phyloP scores from a whole-genome alignment of 2,113 vertebrate genomes.

The Corythoichthys intestinalis region DNA sequence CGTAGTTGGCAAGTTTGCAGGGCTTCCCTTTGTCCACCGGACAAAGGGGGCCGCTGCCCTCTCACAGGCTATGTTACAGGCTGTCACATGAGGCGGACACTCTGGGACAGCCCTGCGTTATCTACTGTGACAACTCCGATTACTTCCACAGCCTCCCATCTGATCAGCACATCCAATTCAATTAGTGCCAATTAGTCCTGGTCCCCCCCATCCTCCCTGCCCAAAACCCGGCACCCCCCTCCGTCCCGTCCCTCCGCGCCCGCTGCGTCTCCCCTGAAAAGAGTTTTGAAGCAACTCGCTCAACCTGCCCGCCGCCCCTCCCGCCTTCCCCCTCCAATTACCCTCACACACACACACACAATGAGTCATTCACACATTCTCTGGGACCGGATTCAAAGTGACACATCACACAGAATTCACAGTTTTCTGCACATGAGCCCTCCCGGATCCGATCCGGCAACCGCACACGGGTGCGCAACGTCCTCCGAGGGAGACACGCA shows the following conservation, averaged over 20 bases:
- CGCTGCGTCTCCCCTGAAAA: slow-evolving; percentile 38
- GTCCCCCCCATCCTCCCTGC: slow-evolving; percentile 21
- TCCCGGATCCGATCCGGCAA: slow-evolving; percentile 33
- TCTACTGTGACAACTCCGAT: slow-evolving; percentile 78
- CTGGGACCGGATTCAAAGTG: slow-evolving; percentile 63
- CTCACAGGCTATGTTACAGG: slow-evolving; percentile 78
- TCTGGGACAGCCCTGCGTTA: slow-evolving; percentile 68
- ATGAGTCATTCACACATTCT: slow-evolving; percentile 66
- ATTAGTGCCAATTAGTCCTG: slow-evolving; percentile 78
- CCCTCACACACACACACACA: slow-evolving; percentile 37
- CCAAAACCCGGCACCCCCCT: slow-evolving; percentile 3
- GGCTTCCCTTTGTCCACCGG: slow-evolving; percentile 57
- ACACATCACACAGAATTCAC: slow-evolving; percentile 52
- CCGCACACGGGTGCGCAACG: slow-evolving; percentile 1
- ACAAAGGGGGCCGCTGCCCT: slow-evolving; percentile 70
- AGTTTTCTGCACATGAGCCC: slow-evolving; percentile 45
- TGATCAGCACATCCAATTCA: slow-evolving; percentile 78
- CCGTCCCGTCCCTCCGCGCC: slow-evolving; percentile 26
- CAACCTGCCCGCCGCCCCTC: slow-evolving; percentile 32
- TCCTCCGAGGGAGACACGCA: neutral
- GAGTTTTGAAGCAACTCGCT: slow-evolving; percentile 46
- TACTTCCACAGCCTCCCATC: slow-evolving; percentile 76
- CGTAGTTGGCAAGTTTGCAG: slow-evolving; percentile 60
- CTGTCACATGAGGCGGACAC: slow-evolving; percentile 74
- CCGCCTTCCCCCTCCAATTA: slow-evolving; percentile 34